A percentile compares a stretch with the other conserved stretches of the same genome.
Evolutionary conservation across 2,113 vertebrate genomes (phyloP).

Genomic region (Todiramphus saurophagus): DNA sequence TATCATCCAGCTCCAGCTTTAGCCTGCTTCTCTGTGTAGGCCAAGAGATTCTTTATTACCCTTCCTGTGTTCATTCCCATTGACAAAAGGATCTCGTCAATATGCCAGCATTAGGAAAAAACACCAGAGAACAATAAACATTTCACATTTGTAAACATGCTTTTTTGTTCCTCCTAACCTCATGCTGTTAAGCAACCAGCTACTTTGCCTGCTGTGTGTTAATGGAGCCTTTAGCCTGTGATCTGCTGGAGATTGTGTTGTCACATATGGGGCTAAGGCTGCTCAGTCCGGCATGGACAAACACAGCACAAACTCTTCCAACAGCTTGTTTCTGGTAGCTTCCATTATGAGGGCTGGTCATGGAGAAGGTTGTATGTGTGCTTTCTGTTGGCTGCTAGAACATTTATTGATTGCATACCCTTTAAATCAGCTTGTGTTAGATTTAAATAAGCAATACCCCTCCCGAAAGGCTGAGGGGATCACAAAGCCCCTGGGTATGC

Average conservation of each 20-base stretch:
- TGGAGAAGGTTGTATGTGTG: neutral
- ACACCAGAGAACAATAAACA: neutral
- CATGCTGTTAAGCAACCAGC: neutral
- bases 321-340: neutral
- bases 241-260: neutral
- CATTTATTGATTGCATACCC: too few species aligned
- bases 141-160: neutral
- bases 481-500: too few species aligned
- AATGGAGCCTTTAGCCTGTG: neutral
- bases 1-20: neutral
- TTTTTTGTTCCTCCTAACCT: neutral
- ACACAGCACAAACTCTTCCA: neutral
- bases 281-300: neutral
- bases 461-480: neutral
- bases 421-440: neutral
- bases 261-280: neutral
- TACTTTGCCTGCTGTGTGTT: neutral
- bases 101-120: neutral
- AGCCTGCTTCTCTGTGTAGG: neutral
- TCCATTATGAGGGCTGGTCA: accelerated
- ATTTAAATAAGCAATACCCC: neutral
- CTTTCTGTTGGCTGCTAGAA: neutral
- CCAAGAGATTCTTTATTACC: neutral
- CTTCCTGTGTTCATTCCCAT: neutral
- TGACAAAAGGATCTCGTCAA: neutral